Conservation (phyloP, 1,140 invertebrate species). For the Galendromus occidentalis region DNA sequence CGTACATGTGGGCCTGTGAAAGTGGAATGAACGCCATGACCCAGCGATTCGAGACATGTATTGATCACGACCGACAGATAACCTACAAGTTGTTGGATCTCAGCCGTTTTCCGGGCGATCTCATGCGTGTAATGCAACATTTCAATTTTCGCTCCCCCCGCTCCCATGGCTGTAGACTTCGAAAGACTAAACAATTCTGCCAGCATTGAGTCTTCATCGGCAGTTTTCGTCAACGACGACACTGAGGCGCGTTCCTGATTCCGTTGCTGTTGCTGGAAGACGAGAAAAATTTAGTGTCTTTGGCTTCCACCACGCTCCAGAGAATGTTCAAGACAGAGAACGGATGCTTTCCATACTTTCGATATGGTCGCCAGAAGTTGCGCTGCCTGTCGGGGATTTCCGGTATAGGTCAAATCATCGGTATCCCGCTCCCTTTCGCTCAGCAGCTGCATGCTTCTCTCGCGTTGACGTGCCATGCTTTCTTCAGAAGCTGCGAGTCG, state of each 20-base stretch:
- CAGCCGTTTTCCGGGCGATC: not conserved
- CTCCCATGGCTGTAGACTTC: not conserved
- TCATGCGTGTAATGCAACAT: slow-evolving; percentile 7
- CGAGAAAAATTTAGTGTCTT: too few relatives aligned
- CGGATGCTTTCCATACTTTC: not conserved
- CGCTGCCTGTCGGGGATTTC: not conserved
- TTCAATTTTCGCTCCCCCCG: not conserved
- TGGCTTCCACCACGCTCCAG: too few relatives aligned
- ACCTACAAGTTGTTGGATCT: not conserved
- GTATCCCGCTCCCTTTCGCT: not conserved
- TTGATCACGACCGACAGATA: not conserved
- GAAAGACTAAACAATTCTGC: slow-evolving; percentile 5
- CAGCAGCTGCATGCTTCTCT: slow-evolving; percentile 1
- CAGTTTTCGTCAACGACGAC: not conserved
- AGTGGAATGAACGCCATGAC: too few relatives aligned
- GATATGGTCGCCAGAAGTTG: not conserved
- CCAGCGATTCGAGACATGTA: too few relatives aligned
- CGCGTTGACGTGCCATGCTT: not conserved
- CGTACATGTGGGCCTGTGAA: too few relatives aligned
- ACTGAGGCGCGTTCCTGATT: not conserved
- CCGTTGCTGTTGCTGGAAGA: not conserved
- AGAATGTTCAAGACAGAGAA: too few relatives aligned
- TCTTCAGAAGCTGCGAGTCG: not conserved
- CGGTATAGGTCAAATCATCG: not conserved
- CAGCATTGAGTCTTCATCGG: not conserved